These are phyloP conservation scores for Latheticus oryzae DNA, from an alignment of 2,888 invertebrate species.

Conservation along the genomic window DNA sequence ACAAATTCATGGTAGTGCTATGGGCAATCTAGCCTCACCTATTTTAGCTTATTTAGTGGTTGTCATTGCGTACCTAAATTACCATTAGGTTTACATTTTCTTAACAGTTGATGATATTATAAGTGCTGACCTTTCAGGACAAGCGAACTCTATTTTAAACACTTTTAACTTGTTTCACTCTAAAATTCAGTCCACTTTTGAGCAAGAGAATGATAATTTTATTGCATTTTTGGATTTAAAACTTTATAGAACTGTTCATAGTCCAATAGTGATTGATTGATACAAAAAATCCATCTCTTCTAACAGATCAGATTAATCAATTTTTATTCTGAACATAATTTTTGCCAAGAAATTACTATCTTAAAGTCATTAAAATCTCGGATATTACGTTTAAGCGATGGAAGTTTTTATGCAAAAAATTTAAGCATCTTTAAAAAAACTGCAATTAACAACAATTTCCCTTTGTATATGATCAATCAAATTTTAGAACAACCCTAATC, in stretches of 20 bases:
- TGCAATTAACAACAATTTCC: conserved; percentile 1
- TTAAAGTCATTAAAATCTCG: not conserved
- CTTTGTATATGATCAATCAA: too few species aligned
- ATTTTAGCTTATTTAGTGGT: not conserved
- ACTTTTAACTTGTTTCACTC: too few species aligned
- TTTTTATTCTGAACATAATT: not conserved
- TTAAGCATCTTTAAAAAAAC: conserved; percentile 6
- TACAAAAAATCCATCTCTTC: conserved; percentile 1
- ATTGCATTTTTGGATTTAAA: too few species aligned
- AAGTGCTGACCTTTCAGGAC: not conserved
- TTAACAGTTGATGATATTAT: not conserved
- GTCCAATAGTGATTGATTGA: not conserved
- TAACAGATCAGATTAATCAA: too few species aligned
- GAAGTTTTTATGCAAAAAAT: conserved; percentile 1
- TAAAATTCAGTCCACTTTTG: too few species aligned
- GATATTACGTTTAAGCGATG: too few species aligned
- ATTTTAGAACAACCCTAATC: not conserved
- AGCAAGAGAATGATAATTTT: too few species aligned
- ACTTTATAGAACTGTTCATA: not conserved
- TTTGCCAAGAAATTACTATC: not conserved
- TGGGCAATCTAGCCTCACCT: not conserved
- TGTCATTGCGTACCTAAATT: not conserved
- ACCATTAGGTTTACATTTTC: not conserved
- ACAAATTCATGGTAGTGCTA: not conserved
- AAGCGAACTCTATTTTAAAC: too few species aligned